Evolutionary conservation across 2,797 vertebrate species (phyloP), one percentile per base, ranked within the genome.

Genomic region (Sebastes aleutianus): DNA sequence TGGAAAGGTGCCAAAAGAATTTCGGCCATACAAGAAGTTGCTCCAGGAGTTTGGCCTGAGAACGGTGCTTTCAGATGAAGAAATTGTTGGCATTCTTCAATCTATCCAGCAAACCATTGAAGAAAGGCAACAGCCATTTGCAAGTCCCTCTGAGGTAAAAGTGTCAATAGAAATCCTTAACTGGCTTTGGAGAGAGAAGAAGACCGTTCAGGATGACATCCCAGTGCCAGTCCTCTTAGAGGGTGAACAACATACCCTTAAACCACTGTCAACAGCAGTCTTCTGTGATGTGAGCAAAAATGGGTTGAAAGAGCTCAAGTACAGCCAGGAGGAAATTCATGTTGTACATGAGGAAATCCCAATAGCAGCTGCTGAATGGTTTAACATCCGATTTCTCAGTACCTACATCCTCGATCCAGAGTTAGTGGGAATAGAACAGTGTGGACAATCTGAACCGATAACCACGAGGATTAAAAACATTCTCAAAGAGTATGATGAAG

Each of bases 391-490:
- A 12, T 91, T 95, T 62, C 93, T 97, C 70, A 98, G 96, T 70
- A 96, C 93, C 0, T 84, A 84, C 56, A 92, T 97, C 79, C 95
- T 97, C 13, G 92, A 94, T 78, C 96, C 95, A 4, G 94, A 96
- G 58, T 84, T 87, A 0, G 90, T 96, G 74, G 96, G 95, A 76
- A 96, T 96, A 72, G 93, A 95, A 47, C 92, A 95, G 12, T 97
- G 92, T 67, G 96, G 97, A 8, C 97, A 96, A 70, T 95, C 90
- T 0, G 97, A 98, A 87, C 95, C 96, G 6, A 94, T 98, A 87
- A 96, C 96, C 61, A 93, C 87, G 3, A 94, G 95, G 79, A 97
- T 97, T 67, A 95, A 90, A 85, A 97, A 97, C 85, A 96, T 97
- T 86, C 96, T 97, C 2, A 95, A 88, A 39, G 97, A 97, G 78